Percentiles rank a stretch among this genome's conserved stretches.
These are phyloP conservation scores for Rhimphoctona megacephalus DNA, from an alignment of 2,888 invertebrate genomes.

Conservation along the genomic window DNA sequence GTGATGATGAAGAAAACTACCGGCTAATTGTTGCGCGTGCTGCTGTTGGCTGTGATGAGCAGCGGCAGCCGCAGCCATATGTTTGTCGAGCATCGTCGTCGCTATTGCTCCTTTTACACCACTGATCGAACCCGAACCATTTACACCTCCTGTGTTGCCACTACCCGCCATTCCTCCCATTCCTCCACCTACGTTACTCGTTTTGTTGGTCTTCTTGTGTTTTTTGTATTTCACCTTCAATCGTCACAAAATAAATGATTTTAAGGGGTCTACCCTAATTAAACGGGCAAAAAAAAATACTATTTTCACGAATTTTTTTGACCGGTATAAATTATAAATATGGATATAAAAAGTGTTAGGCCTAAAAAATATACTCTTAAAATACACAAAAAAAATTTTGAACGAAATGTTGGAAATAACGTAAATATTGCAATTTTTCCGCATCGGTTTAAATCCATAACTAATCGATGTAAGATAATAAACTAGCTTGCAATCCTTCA, in stretches of 20 bases:
- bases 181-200: conserved; percentile 82
- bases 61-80: conserved; percentile 83
- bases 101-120: conserved; percentile 80
- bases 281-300: no score
- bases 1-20: conserved; percentile 83
- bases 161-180: conserved; percentile 83
- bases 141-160: conserved; percentile 82
- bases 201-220: conserved; percentile 93
- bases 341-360: no score
- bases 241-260: conserved; percentile 8
- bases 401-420: not conserved
- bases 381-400: no score
- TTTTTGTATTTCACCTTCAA: conserved; percentile 97
- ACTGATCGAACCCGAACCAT: conserved; percentile 81
- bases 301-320: no score
- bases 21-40: conserved; percentile 80
- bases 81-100: conserved; percentile 83
- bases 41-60: conserved; percentile 85
- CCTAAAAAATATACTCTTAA: no score
- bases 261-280: no score
- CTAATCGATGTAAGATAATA: no score
- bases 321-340: no score
- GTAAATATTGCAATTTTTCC: no score
- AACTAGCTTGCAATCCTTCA: no score
- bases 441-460: no score